phyloP scores from a whole-genome alignment of 1,140 invertebrate genomes.

The Paralvinella palmiformis region DNA sequence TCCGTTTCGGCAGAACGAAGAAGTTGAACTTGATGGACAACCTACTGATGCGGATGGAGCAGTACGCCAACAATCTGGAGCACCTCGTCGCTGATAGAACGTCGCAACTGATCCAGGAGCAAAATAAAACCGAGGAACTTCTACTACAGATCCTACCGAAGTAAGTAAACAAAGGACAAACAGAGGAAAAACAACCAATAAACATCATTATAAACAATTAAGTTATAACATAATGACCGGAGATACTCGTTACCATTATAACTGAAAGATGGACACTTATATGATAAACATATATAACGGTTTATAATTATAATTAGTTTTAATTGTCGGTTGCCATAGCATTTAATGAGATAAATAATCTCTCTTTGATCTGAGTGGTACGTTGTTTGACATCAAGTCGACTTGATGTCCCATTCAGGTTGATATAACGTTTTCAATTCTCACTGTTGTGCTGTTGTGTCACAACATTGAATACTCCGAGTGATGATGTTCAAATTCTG shows the following conservation, averaged over 20 bases:
- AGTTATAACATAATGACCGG: no score
- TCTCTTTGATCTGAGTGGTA: no score
- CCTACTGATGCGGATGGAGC: constrained; percentile 88
- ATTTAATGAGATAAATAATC: constrained; percentile 77
- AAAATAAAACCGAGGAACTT: constrained; percentile 88
- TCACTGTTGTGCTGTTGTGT: no score
- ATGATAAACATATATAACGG: constrained; percentile 82
- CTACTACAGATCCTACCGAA: constrained; percentile 87
- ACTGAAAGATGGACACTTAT: constrained; percentile 79
- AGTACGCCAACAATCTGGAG: constrained; percentile 88
- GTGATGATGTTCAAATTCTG: no score
- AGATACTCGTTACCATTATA: constrained; percentile 57
- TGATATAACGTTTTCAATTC: no score
- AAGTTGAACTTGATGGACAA: constrained; percentile 85
- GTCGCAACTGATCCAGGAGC: constrained; percentile 89
- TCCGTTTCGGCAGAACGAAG: constrained; percentile 66
- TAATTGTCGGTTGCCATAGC: constrained; percentile 93
- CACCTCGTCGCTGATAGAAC: constrained; percentile 86
- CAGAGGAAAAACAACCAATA: background rate
- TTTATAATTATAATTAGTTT: constrained; percentile 84
- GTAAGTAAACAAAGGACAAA: constrained; percentile 51
- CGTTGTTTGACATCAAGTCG: no score
- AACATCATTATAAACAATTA: no score
- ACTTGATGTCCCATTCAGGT: no score
- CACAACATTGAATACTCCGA: no score